phyloP scores from a whole-genome alignment of 2,888 invertebrate genomes.

The Altica lythri region DNA sequence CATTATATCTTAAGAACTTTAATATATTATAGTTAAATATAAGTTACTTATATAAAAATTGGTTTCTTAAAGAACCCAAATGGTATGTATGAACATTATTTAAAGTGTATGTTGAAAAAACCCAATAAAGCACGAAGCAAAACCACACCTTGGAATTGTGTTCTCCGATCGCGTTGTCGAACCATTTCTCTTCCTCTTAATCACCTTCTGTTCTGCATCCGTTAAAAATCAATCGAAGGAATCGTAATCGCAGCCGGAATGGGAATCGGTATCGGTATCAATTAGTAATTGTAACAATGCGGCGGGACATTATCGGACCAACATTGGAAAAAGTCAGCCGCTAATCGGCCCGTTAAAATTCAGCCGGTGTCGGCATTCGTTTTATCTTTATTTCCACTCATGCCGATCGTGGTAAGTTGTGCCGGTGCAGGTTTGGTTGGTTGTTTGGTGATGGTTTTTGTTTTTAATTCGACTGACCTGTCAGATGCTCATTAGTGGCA shows the following conservation, averaged over 20 bases:
- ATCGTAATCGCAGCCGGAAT: conserved; percentile 5
- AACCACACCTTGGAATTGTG: not conserved
- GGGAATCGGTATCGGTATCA: conserved; percentile 40
- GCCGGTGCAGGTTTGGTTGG: not conserved
- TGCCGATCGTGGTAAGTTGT: conserved; percentile 11
- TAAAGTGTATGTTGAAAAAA: no score
- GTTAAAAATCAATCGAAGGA: conserved; percentile 4
- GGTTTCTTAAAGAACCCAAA: no score
- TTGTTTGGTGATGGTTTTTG: no score
- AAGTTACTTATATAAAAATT: no score
- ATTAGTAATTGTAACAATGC: conserved; percentile 49
- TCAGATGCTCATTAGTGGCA: not conserved
- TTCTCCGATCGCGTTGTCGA: conserved; percentile 19
- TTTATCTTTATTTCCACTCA: conserved; percentile 47
- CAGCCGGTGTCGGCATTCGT: conserved; percentile 46
- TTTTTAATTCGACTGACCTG: not conserved
- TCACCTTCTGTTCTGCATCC: conserved; percentile 30
- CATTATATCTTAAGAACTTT: no score
- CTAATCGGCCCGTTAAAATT: conserved; percentile 48
- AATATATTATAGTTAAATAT: no score
- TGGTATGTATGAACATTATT: no score
- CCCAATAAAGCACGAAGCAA: no score
- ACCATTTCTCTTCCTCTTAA: conserved; percentile 35
- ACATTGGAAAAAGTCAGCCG: conserved; percentile 40
- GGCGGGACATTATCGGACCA: conserved; percentile 42